Base-by-base conservation (phyloP, 2,888 invertebrate genomes). In the Suillia variegata region DNA sequence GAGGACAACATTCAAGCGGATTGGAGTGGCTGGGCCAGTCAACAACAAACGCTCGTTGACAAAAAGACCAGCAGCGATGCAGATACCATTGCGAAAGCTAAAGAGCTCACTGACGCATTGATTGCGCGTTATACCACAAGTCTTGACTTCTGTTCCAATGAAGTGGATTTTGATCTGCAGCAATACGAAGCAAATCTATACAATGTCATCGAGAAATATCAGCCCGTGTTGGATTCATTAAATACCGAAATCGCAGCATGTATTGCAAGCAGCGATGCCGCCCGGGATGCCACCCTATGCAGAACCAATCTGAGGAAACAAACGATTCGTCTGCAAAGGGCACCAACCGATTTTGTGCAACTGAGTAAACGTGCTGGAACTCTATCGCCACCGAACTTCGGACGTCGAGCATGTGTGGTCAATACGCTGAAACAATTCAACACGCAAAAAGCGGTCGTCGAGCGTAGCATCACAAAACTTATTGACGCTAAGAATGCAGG, bases 111-210 rank as follows among this genome's bases (percentile, higher is more conserved):
- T 49, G 38, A 58, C 24, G 58, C 53, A 6, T 49, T 24, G 8
- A 21, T 54, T 2, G 49, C 38, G 22, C 53, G 48, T 13, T 48
- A 58, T 49, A 49, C 48, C 58, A 53, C 18, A 17, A 49, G 38
- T 17, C 21, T 58, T 38, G 24, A 22, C 17, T 13, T 5, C 2
- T 58, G 58, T 26, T 48, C 49, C 38, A 24, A 58, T 38, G 48
- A 54, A 18, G 17, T 38, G 5, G 54, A 53, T 4, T 6, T 13
- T n/a, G 53, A 58, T 15, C 24, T 38, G 17, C 24, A 34, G 10
- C 20, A 12, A 2, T 58, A 34, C 21, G 58, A 58, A 15, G 12
- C 8, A 17, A 1, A 38, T 15, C 18, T 58, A 13, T 24, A 38
- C 10, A 13, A 49, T 2, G 12, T 38, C 6, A 22, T 54, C 10